A percentile compares a stretch with the other conserved stretches of the same genome.
Evolutionary conservation across 35 echinoderm and acorn worm species (phyloP).

Genomic region (Ptychodera flava): DNA sequence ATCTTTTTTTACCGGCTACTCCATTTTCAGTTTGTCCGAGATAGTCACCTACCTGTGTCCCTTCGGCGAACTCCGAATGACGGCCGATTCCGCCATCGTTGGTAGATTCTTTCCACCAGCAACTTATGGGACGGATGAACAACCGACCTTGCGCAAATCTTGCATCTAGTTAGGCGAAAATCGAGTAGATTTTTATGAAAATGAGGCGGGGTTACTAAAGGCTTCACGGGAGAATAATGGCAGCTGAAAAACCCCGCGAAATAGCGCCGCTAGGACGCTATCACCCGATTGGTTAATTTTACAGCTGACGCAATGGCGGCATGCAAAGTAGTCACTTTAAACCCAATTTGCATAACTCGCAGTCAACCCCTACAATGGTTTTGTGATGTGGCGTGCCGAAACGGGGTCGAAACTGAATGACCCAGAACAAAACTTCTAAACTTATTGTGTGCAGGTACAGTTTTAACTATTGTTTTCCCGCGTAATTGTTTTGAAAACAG

Average conservation of each 20-base stretch:
- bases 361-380: too few relatives aligned
- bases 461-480: too few relatives aligned
- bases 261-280: not conserved
- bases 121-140: not conserved
- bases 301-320: not conserved
- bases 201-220: not conserved
- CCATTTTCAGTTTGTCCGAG: not conserved
- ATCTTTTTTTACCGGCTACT: conserved; percentile 54
- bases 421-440: too few relatives aligned
- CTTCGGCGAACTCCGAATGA: not conserved
- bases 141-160: not conserved
- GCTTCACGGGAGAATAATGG: not conserved
- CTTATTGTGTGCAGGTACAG: too few relatives aligned
- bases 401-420: too few relatives aligned
- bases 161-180: not conserved
- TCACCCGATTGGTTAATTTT: not conserved
- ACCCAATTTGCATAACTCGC: too few relatives aligned
- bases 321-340: too few relatives aligned
- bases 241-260: not conserved
- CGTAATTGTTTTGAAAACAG: too few relatives aligned
- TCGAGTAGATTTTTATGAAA: not conserved
- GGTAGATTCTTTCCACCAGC: not conserved
- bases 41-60: not conserved
- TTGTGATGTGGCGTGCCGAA: too few relatives aligned
- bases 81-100: not conserved